Conservation (phyloP, 2,113 vertebrate species). For the Nibea coibor region DNA sequence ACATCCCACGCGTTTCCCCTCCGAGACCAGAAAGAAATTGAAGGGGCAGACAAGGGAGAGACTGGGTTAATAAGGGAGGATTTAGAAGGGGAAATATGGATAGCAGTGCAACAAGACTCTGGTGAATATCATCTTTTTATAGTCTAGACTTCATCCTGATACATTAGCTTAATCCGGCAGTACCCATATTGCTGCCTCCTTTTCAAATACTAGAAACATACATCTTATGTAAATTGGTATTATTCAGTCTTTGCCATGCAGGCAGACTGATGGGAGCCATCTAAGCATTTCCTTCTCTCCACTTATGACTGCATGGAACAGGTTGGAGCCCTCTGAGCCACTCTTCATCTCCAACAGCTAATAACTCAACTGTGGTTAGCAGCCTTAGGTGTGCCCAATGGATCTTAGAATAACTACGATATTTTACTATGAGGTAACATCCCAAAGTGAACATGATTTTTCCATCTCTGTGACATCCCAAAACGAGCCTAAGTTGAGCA, state of each 20-base stretch:
- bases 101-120: conserved; percentile 2
- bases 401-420: conserved; percentile 19
- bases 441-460: conserved; percentile 15
- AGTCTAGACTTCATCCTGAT: conserved; percentile 25
- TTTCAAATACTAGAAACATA: conserved; percentile 14
- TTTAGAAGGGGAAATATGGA: conserved; percentile 46
- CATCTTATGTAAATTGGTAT: conserved; percentile 44
- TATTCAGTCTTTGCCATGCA: conserved; percentile 43
- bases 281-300: conserved; percentile 36
- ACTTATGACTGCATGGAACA: conserved; percentile 53
- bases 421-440: conserved; percentile 2
- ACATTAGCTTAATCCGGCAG: conserved; percentile 10
- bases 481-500: conserved; percentile 15
- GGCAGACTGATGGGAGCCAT: conserved; percentile 52
- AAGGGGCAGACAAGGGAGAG: conserved; percentile 27
- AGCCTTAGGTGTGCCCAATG: conserved; percentile 28
- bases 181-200: background rate
- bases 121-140: conserved; percentile 7
- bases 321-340: conserved; percentile 15
- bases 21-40: conserved; percentile 24
- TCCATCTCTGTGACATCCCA: conserved; percentile 36
- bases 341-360: conserved; percentile 45
- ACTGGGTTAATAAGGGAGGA: background rate
- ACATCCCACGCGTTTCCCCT: conserved; percentile 52
- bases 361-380: conserved; percentile 50